These are phyloP conservation scores for Strigamia transsilvanica DNA, from an alignment of 2,888 invertebrate genomes.

Conservation along the genomic window DNA sequence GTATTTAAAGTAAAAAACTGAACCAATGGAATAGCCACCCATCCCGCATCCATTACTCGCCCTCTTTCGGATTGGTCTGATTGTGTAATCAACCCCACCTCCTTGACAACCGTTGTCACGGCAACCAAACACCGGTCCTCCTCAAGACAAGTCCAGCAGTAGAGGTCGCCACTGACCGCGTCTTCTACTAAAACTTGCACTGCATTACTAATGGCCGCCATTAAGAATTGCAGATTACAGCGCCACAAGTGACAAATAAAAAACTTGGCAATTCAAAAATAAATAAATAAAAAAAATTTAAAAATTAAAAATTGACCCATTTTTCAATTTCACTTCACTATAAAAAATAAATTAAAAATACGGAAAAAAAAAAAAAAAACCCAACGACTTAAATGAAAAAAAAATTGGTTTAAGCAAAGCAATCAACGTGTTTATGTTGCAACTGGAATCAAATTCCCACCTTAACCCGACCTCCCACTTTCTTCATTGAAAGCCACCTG, in stretches of 20 bases:
- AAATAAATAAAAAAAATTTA: background rate
- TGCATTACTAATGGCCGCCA: conserved; percentile 33
- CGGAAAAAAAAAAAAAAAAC: background rate
- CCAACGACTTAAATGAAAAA: no score
- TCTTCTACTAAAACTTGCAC: conserved; percentile 7
- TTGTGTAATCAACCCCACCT: conserved; percentile 54
- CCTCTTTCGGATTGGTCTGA: conserved; percentile 52
- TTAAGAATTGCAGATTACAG: background rate
- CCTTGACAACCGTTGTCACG: conserved; percentile 54
- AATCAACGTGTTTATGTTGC: conserved; percentile 44
- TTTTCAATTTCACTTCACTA: background rate
- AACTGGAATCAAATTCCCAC: conserved; percentile 35
- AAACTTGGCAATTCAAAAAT: background rate
- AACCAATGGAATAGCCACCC: conserved; percentile 49
- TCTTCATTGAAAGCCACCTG: conserved; percentile 26
- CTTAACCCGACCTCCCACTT: conserved; percentile 23
- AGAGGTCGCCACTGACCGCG: conserved; percentile 49
- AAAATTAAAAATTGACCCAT: background rate
- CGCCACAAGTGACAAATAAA: conserved; percentile 9
- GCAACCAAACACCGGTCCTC: conserved; percentile 52
- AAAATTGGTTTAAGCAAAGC: background rate
- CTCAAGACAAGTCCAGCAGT: conserved; percentile 41
- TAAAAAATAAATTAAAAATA: background rate
- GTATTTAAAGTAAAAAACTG: conserved; percentile 53
- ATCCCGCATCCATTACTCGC: conserved; percentile 52